Conservation (phyloP, 2,113 vertebrate genomes). For the Sturnus vulgaris region DNA sequence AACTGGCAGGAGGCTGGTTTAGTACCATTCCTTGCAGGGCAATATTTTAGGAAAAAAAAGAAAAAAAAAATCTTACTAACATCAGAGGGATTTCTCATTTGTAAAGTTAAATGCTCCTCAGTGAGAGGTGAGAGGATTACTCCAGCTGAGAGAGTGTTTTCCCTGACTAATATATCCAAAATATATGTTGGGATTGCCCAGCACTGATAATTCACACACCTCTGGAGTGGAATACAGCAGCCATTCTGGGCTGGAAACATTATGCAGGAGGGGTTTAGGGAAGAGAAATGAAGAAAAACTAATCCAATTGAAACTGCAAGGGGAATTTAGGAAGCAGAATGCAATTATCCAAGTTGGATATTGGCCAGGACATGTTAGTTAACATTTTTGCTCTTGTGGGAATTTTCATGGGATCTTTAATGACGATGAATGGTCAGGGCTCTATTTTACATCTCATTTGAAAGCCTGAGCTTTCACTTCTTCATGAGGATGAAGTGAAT, state of each 20-base stretch:
- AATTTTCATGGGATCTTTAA: slow-evolving; percentile 31
- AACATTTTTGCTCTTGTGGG: slow-evolving; percentile 31
- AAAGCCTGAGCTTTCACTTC: not conserved
- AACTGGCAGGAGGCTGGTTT: not conserved
- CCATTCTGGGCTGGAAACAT: slow-evolving; percentile 11
- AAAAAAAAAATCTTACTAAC: not conserved
- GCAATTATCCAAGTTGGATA: slow-evolving; percentile 45
- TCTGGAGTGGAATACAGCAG: slow-evolving; percentile 39
- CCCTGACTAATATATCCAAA: slow-evolving; percentile 20
- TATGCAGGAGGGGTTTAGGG: slow-evolving; percentile 34
- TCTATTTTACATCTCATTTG: slow-evolving; percentile 35
- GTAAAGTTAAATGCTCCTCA: slow-evolving; percentile 16
- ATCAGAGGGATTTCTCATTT: slow-evolving; percentile 32
- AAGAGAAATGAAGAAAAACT: slow-evolving; percentile 59
- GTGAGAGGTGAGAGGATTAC: slow-evolving; percentile 16
- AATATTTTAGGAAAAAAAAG: not conserved
- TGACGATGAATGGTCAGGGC: slow-evolving; percentile 25
- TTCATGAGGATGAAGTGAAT: not conserved
- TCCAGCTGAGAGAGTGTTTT: not conserved
- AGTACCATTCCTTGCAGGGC: not conserved
- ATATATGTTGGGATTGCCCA: slow-evolving; percentile 19
- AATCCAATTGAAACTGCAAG: slow-evolving; percentile 53
- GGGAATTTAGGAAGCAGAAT: slow-evolving; percentile 58
- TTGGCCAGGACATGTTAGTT: slow-evolving; percentile 60
- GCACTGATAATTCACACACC: not conserved